Evolutionary conservation across 92 coral and sea anemone species (phyloP).

Genomic region (Phenganax marumi): DNA sequence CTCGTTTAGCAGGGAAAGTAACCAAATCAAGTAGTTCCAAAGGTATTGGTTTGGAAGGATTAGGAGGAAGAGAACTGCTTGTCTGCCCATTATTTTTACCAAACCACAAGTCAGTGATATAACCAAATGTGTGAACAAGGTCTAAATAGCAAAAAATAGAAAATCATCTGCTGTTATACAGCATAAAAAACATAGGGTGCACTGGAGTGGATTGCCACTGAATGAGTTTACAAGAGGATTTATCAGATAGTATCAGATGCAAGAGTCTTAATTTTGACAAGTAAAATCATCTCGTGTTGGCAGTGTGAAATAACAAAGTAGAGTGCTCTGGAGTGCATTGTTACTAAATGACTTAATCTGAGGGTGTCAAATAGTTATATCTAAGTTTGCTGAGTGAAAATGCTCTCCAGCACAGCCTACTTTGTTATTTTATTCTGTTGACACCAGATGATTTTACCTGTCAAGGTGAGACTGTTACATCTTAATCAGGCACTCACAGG

Average conservation of each 20-base stretch:
- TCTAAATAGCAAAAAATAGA: background rate
- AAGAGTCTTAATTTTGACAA: too few relatives aligned
- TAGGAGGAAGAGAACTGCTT: conserved; percentile 53
- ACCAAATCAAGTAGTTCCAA: conserved; percentile 83
- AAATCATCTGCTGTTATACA: background rate
- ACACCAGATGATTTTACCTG: too few relatives aligned
- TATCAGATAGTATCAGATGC: background rate
- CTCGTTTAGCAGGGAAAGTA: conserved; percentile 88
- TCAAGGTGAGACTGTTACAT: too few relatives aligned
- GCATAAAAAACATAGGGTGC: too few relatives aligned
- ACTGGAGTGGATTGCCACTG: too few relatives aligned
- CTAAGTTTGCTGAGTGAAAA: too few relatives aligned
- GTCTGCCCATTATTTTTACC: conserved; percentile 17
- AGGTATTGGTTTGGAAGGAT: conserved; percentile 87
- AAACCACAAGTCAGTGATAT: conserved; percentile 37
- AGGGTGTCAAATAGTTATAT: background rate
- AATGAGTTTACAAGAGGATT: background rate
- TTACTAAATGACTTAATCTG: background rate
- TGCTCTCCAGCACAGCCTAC: too few relatives aligned
- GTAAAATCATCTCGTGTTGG: too few relatives aligned
- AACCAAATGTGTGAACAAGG: conserved; percentile 7
- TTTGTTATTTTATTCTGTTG: too few relatives aligned
- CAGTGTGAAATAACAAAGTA: too few relatives aligned
- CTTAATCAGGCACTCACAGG: conserved; percentile 68
- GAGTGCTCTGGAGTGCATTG: too few relatives aligned